These are phyloP conservation scores for Nothura maculosa DNA, from an alignment of 2,797 vertebrate species.

Conservation along the genomic window DNA sequence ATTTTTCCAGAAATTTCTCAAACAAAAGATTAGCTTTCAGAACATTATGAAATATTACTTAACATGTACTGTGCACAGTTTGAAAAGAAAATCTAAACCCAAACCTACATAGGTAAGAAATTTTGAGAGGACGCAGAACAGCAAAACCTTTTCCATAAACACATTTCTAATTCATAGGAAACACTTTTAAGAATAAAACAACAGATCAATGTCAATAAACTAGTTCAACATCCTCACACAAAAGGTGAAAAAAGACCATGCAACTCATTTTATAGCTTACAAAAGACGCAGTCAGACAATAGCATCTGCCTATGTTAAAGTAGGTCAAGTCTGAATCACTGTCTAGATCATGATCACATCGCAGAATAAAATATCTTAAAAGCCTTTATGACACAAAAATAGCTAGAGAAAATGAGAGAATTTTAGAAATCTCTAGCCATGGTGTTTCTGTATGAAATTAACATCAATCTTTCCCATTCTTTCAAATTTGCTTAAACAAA, in stretches of 20 bases:
- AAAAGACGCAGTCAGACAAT: neutral
- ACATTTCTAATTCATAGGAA: neutral
- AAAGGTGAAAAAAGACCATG: neutral
- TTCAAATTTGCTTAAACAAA: neutral
- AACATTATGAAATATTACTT: neutral
- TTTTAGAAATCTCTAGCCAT: neutral
- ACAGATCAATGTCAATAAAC: neutral
- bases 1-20: neutral
- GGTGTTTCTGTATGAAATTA: rapidly evolving
- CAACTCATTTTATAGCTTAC: neutral
- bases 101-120: neutral
- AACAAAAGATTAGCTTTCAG: neutral
- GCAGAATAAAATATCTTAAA: neutral
- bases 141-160: neutral
- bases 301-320: neutral
- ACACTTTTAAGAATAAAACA: neutral
- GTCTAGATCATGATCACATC: neutral
- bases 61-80: neutral
- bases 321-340: neutral
- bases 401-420: neutral
- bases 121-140: neutral
- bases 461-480: neutral
- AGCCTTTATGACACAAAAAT: neutral
- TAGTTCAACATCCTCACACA: neutral
- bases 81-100: neutral